Evolutionary conservation across 2,888 invertebrate genomes (phyloP).

Genomic region (Drosophila kuntzei): DNA sequence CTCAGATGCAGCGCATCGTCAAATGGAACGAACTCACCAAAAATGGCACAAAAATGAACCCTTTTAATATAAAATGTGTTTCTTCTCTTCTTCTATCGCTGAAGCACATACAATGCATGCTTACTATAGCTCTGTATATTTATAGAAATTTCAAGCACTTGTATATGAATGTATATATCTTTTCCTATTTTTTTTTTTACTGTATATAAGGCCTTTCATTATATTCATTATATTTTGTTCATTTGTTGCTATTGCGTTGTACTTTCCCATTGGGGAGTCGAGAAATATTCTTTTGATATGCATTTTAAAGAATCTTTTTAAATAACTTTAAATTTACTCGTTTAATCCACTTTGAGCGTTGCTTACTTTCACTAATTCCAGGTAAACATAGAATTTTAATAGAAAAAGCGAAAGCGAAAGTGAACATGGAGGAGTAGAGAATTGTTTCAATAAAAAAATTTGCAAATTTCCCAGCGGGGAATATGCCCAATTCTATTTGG

Average conservation of each 20-base stretch:
- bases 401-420: constrained; percentile 12
- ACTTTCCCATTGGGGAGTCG: constrained; percentile 18
- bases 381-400: constrained; percentile 10
- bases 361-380: constrained; percentile 20
- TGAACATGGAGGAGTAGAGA: background rate
- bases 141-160: constrained; percentile 34
- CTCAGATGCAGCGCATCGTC: background rate
- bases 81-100: constrained; percentile 12
- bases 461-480: background rate
- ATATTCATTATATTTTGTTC: constrained; percentile 28
- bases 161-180: constrained; percentile 9
- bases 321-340: background rate
- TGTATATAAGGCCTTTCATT: constrained; percentile 26
- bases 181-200: no score
- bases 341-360: constrained; percentile 12
- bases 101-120: constrained; percentile 33
- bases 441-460: background rate
- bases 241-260: constrained; percentile 35
- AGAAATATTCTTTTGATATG: constrained; percentile 17
- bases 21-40: constrained; percentile 24
- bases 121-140: constrained; percentile 36
- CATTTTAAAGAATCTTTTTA: constrained; percentile 7
- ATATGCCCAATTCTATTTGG: background rate
- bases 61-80: constrained; percentile 37
- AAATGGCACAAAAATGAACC: constrained; percentile 30